phyloP scores from a whole-genome alignment of 2,113 vertebrate genomes.

The Puffinus mauretanicus region DNA sequence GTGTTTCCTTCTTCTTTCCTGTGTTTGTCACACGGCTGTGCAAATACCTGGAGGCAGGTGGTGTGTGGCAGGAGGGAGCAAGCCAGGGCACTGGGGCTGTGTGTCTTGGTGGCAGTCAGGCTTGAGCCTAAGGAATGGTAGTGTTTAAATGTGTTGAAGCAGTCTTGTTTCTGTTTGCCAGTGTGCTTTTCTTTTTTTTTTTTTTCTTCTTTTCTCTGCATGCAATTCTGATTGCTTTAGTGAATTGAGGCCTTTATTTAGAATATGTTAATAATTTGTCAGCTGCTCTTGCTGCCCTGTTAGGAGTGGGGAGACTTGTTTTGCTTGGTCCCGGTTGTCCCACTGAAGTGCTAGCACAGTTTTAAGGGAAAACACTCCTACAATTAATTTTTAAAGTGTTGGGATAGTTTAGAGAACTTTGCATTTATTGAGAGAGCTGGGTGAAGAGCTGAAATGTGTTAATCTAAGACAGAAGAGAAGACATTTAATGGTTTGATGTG shows the following conservation, averaged over 20 bases:
- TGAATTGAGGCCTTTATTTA: conserved; percentile 22
- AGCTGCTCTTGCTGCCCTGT: not conserved
- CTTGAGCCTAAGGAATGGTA: not conserved
- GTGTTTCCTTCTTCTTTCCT: not conserved
- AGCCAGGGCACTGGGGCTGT: not conserved
- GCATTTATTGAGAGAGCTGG: not conserved
- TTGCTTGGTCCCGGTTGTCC: not conserved
- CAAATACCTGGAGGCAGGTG: not conserved
- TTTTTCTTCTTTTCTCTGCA: not conserved
- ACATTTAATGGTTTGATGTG: not conserved
- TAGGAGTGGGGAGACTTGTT: not conserved
- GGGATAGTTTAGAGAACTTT: not conserved
- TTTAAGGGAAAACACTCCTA: not conserved
- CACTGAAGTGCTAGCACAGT: not conserved
- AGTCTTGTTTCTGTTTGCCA: not conserved
- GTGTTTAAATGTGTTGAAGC: not conserved
- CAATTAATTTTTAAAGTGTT: not conserved
- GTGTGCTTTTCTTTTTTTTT: not conserved
- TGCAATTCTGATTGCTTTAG: not conserved
- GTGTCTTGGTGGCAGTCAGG: not conserved
- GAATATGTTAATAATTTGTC: not conserved
- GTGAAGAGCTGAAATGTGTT: not conserved
- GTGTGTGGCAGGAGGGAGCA: not conserved
- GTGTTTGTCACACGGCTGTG: not conserved
- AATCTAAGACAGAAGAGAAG: not conserved